phyloP scores from a whole-genome alignment of 2,113 vertebrate species.

The Vombatus ursinus region DNA sequence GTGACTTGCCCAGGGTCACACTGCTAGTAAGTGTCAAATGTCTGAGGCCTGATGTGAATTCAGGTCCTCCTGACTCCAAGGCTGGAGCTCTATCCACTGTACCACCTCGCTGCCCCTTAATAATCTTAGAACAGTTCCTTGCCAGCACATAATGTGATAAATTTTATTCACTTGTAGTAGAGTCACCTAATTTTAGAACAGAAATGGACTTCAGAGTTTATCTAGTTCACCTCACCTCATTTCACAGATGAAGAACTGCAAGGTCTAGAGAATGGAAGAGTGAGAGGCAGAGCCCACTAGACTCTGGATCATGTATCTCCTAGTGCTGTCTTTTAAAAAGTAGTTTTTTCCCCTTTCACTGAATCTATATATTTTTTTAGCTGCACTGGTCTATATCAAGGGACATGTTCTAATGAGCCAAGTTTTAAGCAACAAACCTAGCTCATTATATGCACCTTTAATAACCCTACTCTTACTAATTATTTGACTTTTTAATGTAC shows the following conservation, averaged over 20 bases:
- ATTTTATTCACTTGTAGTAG: neutral
- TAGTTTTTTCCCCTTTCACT: neutral
- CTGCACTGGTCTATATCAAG: neutral
- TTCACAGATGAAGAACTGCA: neutral
- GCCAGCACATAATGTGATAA: neutral
- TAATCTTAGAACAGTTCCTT: no score
- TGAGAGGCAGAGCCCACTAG: neutral
- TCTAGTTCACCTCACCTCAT: neutral
- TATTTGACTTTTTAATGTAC: neutral
- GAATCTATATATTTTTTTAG: neutral
- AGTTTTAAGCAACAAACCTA: neutral
- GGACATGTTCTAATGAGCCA: slow-evolving; percentile 35
- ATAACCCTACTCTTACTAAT: neutral
- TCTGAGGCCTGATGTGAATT: no score
- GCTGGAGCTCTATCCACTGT: no score
- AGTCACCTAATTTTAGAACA: neutral
- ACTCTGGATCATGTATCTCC: neutral
- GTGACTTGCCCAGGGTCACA: no score
- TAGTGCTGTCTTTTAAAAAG: neutral
- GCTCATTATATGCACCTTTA: neutral
- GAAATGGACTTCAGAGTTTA: neutral
- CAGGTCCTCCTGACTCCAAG: no score
- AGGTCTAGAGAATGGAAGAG: neutral
- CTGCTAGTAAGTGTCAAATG: no score
- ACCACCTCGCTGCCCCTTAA: no score